Conservation (phyloP, 2,113 vertebrate genomes). For the Oxyura jamaicensis region DNA sequence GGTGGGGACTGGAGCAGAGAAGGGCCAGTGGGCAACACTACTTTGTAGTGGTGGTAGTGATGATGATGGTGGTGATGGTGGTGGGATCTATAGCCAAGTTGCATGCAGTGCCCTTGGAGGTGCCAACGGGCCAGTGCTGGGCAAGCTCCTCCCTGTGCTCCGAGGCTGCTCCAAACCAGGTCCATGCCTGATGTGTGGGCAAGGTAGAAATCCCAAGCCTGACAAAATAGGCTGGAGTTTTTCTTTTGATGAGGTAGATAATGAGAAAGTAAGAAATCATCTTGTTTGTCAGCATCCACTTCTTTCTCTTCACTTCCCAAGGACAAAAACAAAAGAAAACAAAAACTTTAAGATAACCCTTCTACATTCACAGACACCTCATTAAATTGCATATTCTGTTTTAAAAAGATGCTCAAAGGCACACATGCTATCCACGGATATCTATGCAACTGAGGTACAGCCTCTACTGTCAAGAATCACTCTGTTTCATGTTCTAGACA, state of each 20-base stretch:
- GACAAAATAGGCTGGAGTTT: neutral
- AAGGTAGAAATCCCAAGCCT: neutral
- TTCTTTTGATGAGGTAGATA: neutral
- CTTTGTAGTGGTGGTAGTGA: fast-evolving
- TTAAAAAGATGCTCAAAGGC: neutral
- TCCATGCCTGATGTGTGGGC: neutral
- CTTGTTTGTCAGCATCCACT: neutral
- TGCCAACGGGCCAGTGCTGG: neutral
- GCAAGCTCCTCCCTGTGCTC: neutral
- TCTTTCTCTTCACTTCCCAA: neutral
- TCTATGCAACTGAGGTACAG: neutral
- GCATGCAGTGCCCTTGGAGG: fast-evolving
- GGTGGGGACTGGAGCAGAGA: fast-evolving
- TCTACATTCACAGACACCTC: neutral
- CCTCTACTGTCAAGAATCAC: neutral
- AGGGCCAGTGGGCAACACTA: fast-evolving
- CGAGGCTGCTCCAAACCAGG: fast-evolving
- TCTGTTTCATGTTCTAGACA: neutral
- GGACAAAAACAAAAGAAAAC: neutral
- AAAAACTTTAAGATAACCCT: neutral
- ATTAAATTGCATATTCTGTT: neutral
- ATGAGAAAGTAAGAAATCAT: neutral
- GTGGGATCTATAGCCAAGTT: fast-evolving
- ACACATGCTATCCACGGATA: neutral
- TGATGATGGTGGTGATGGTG: neutral